Evolutionary conservation across 2,113 vertebrate species (phyloP).

Genomic region (Cephalopterus ornatus): DNA sequence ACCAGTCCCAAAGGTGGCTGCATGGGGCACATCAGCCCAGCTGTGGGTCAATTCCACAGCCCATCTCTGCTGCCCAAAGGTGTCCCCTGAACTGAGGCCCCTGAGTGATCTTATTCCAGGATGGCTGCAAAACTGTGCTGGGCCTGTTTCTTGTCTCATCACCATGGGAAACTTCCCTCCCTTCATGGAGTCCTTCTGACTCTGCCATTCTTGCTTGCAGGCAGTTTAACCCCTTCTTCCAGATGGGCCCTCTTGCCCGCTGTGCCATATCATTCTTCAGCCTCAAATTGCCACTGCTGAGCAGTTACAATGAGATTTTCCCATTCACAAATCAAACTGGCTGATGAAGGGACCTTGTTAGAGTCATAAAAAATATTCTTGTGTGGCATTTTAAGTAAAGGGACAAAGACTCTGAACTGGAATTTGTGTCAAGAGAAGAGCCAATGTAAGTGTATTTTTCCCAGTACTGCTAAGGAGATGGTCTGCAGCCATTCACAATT

Average conservation of each 20-base stretch:
- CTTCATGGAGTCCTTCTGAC: background rate
- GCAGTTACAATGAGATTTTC: background rate
- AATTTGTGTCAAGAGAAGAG: background rate
- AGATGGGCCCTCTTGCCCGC: background rate
- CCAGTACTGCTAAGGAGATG: background rate
- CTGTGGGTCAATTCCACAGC: background rate
- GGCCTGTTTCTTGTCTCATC: background rate
- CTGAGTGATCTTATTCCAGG: background rate
- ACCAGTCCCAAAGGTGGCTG: fast-evolving
- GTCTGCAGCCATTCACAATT: background rate
- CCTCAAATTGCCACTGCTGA: background rate
- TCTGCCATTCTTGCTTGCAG: background rate
- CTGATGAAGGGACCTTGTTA: background rate
- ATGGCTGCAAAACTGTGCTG: background rate
- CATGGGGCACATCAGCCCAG: background rate
- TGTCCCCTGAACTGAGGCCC: background rate
- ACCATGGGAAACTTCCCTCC: background rate
- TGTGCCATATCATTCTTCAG: background rate
- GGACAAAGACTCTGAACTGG: background rate
- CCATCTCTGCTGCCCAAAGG: background rate
- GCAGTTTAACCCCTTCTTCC: background rate
- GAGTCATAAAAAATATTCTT: background rate
- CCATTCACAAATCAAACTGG: background rate
- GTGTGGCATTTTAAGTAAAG: background rate
- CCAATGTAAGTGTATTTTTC: background rate